Evolutionary conservation across 2,888 invertebrate genomes (phyloP).

Genomic region (Spisula solida): DNA sequence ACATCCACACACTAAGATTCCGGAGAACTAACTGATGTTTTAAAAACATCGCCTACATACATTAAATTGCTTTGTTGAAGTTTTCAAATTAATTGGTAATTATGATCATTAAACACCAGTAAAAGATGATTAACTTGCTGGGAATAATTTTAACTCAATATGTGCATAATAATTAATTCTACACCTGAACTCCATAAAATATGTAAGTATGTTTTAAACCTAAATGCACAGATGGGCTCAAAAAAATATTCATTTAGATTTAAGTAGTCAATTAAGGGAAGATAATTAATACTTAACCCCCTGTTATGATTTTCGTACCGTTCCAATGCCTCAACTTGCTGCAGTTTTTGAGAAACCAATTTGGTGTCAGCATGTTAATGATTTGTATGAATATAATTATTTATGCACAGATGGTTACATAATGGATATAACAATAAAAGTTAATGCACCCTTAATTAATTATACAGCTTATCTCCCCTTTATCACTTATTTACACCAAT

Average conservation of each 20-base stretch:
- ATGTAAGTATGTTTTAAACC: background rate
- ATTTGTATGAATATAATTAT: background rate
- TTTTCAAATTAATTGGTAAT: slow-evolving; percentile 9
- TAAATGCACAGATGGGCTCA: slow-evolving; percentile 8
- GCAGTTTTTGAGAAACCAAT: background rate
- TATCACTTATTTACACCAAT: background rate
- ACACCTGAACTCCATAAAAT: slow-evolving; percentile 23
- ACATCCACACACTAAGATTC: background rate
- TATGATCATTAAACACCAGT: slow-evolving; percentile 1
- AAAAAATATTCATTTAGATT: slow-evolving; percentile 11
- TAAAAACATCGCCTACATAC: background rate
- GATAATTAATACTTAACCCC: slow-evolving; percentile 12
- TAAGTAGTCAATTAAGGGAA: slow-evolving; percentile 22
- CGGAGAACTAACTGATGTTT: background rate
- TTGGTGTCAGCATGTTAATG: slow-evolving; percentile 5
- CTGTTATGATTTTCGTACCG: background rate
- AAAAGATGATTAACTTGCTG: background rate
- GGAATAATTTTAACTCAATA: slow-evolving; percentile 1
- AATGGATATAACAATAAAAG: background rate
- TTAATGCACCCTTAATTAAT: background rate
- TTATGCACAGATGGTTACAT: background rate
- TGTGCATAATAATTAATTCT: slow-evolving; percentile 13
- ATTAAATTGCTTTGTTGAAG: background rate
- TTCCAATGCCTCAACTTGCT: background rate
- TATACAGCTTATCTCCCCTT: slow-evolving; percentile 9